Percentiles rank a stretch among this genome's conserved stretches.
These are phyloP conservation scores for Brachyistius frenatus DNA, from an alignment of 2,113 vertebrate genomes.

Conservation along the genomic window DNA sequence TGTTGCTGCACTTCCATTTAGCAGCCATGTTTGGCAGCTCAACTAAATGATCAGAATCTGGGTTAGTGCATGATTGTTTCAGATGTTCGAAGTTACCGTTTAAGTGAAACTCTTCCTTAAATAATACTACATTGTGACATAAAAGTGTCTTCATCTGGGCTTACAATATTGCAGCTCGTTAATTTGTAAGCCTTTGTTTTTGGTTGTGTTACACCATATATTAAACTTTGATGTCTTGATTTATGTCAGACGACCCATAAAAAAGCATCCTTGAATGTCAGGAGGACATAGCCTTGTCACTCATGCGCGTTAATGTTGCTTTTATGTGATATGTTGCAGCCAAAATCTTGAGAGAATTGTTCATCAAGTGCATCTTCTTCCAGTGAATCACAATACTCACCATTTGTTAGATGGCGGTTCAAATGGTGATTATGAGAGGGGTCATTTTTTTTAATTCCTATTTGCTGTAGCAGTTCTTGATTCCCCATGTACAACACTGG, in stretches of 20 bases:
- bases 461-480: no score
- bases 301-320: not conserved
- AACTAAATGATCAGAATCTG: not conserved
- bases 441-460: no score
- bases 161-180: not conserved
- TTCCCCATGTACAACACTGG: no score
- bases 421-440: no score
- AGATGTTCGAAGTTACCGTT: not conserved
- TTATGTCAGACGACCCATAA: not conserved
- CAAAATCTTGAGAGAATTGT: no score
- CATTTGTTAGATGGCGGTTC: no score
- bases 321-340: not conserved
- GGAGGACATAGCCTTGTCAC: not conserved
- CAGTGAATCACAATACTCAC: no score
- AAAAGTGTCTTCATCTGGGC: not conserved
- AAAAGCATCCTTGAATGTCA: not conserved
- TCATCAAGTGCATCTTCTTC: no score
- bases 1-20: slow-evolving; percentile 8
- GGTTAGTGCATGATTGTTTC: not conserved
- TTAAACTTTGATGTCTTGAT: not conserved
- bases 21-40: not conserved
- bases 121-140: not conserved
- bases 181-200: not conserved
- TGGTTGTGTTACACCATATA: not conserved
- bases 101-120: not conserved